These are phyloP conservation scores for Drymonia ruficornis DNA, from an alignment of 2,888 invertebrate genomes.

Conservation along the genomic window DNA sequence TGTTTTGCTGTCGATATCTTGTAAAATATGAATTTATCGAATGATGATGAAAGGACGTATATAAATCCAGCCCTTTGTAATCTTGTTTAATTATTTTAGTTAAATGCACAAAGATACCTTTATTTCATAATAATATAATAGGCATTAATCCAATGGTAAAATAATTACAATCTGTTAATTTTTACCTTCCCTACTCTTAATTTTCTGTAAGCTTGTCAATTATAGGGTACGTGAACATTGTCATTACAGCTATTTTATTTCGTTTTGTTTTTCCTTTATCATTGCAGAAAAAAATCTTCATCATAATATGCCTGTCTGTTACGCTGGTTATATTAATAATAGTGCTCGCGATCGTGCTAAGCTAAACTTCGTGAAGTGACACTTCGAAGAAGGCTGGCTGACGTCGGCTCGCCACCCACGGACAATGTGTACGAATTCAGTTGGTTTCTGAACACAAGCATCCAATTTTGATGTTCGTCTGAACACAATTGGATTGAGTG, in stretches of 20 bases:
- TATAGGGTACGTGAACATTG: constrained; percentile 6
- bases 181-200: too few relatives aligned
- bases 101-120: too few relatives aligned
- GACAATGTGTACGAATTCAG: constrained; percentile 42
- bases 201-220: neutral
- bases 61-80: too few relatives aligned
- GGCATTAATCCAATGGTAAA: too few relatives aligned
- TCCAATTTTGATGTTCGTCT: constrained; percentile 49
- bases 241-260: constrained; percentile 67
- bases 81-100: too few relatives aligned
- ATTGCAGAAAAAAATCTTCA: constrained; percentile 95
- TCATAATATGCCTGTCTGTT: constrained; percentile 93
- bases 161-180: too few relatives aligned
- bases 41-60: too few relatives aligned
- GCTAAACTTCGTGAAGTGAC: constrained; percentile 44
- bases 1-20: neutral
- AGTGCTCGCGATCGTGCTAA: constrained; percentile 83
- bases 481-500: constrained; percentile 36
- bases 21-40: too few relatives aligned
- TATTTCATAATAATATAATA: too few relatives aligned
- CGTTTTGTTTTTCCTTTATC: constrained; percentile 83
- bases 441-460: constrained; percentile 42
- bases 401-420: constrained; percentile 34
- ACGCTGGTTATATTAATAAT: constrained; percentile 91
- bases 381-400: constrained; percentile 38